Evolutionary conservation across 2,888 invertebrate species (phyloP).

Genomic region (Scelioninae gen. 1): DNA sequence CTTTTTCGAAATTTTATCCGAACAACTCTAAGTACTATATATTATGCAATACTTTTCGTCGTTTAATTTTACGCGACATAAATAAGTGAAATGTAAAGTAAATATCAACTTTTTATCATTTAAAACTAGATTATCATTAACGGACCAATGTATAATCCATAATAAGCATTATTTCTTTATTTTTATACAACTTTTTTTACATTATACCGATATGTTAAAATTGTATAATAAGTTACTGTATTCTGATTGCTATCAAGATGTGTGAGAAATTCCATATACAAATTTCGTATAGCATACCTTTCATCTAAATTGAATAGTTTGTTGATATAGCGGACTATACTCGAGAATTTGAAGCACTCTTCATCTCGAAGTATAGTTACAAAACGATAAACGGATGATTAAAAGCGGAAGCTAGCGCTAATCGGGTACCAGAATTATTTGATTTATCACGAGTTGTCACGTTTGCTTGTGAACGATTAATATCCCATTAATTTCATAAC

Average conservation of each 20-base stretch:
- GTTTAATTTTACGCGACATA: no score
- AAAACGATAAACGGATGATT: conserved; percentile 54
- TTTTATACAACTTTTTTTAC: no score
- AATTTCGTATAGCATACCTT: conserved; percentile 8
- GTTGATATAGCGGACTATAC: conserved; percentile 19
- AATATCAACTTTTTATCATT: no score
- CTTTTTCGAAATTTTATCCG: no score
- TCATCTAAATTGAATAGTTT: conserved; percentile 27
- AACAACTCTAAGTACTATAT: no score
- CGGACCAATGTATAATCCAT: no score
- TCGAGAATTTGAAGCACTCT: conserved; percentile 38
- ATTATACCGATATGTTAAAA: no score
- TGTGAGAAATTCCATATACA: neutral
- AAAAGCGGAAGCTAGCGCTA: conserved; percentile 49
- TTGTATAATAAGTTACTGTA: neutral
- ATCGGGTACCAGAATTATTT: conserved; percentile 54
- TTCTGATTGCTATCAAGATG: neutral
- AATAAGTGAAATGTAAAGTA: no score
- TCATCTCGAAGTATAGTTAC: conserved; percentile 30
- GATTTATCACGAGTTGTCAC: conserved; percentile 57
- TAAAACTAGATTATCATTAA: no score
- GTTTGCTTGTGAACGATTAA: conserved; percentile 48
- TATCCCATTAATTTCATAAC: conserved; percentile 42
- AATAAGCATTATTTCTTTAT: no score
- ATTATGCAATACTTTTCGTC: no score